Base-by-base conservation (phyloP, 2,888 invertebrate species). In the Luffia ferchaultella region DNA sequence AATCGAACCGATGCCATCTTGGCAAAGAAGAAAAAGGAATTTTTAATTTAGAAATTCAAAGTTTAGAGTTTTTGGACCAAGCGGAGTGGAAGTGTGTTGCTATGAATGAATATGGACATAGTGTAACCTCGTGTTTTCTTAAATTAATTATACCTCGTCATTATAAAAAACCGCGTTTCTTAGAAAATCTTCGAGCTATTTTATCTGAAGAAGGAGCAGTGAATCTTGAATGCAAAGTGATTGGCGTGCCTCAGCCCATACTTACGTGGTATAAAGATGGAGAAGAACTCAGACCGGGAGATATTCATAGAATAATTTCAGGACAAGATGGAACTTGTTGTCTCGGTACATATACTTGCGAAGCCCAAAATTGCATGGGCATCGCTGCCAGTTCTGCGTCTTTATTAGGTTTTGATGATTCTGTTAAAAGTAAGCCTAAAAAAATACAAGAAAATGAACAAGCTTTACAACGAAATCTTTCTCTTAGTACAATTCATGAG, bases 251-350 rank as follows among this genome's bases (percentile, higher is more conserved):
- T 0, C 95, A 95, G 64, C 95, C 95, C 0, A 84, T 90, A n/a
- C 76, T 96, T 0, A 95, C 93, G 64, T 96, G 96, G 96, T 96
- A 93, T 68, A 96, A 96, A 74, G 96, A 96, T 67, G 95, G 95
- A 0, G 89, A 91, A 50, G 95, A 95, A 66, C 70, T 96, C 1
- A 95, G 95, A 65, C 93, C 96, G 0, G 96, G 96, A 0, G 96
- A 96, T 65, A 95, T 96, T 61, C 95, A 96, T 64, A 87, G 92
- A 64, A 95, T 96, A 46, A 95, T 94, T 60, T 93, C 95, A 0
- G 95, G 95, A 0, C 92, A 94, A 76, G 94, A 95, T 68, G 95
- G 95, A 3, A 94, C 93, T 1, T 95, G 95, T 62, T 95, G 95
- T 59, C 79, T 95, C 49, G 95, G 95, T 1, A 95, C 93, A 0